Base-by-base conservation (phyloP, 2,888 invertebrate genomes). In the Mylabris sibirica region DNA sequence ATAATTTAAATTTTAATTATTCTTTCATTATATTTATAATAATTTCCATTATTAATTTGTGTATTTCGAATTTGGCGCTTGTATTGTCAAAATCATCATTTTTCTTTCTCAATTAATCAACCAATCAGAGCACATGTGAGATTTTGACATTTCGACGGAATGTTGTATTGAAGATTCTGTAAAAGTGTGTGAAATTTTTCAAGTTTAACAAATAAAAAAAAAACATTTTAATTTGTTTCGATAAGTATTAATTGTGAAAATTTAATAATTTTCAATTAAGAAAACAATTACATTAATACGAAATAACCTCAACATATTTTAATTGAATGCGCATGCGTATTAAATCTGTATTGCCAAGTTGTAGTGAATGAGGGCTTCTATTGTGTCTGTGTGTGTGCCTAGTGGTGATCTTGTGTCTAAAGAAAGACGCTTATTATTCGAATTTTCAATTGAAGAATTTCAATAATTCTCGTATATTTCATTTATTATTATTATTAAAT, bases 371-470 rank as follows among this genome's bases (percentile, higher is more conserved):
- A 74, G 74, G 69, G 75, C 74, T 76, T 78, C 74, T 71, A 75
- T 74, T 79, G 77, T 53, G 24, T 8, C 30, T 30, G 30, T 30
- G 8, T 30, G 30, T 30, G 30, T 30, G 30, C 30, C 30, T 1
- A 30, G 22, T 53, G 53, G 53, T 53, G 22, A 24, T 24, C 4
- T 30, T 30, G 30, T 30, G 30, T 53, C 12, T 12, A 73, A 72
- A 72, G 72, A 75, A 77, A 77, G 77, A 78, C 76, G 76, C 77
- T 78, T 77, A 76, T 77, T 72, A 72, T 75, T 74, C 75, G 66
- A 75, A 69, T 76, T 74, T 49, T 49, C 20, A 2, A 72, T 73
- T 73, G 68, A 73, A 75, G 74, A 73, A 75, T 76, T 76, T 76
- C 67, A 68, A 65, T 71, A 75, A 71, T 53, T 53, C 5, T 24